Percentiles rank a stretch among this genome's conserved stretches.
Conservation (phyloP, 2,797 vertebrate species). For the Diplodus sargus region DNA sequence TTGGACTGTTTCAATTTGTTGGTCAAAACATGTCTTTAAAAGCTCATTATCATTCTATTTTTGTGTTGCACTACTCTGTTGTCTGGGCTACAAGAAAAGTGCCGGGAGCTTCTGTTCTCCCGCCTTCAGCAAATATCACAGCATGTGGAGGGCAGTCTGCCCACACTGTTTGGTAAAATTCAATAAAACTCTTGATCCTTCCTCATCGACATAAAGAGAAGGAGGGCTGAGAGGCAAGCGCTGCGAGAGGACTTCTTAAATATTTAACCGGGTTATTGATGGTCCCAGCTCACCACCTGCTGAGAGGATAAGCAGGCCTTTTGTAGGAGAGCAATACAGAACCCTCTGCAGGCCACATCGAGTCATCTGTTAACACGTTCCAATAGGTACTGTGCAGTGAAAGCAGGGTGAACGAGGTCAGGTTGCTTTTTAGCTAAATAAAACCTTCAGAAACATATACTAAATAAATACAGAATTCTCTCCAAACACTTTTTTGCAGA, state of each 20-base stretch:
- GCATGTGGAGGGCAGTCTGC: not conserved
- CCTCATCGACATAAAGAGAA: slow-evolving; percentile 27
- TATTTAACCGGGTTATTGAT: slow-evolving; percentile 72
- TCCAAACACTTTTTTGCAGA: not conserved
- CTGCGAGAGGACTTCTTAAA: slow-evolving; percentile 50
- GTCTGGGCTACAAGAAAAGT: not conserved
- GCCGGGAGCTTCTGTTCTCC: not conserved
- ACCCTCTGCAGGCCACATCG: slow-evolving; percentile 26
- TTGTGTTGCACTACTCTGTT: not conserved
- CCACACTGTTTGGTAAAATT: not conserved
- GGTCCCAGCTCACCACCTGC: slow-evolving; percentile 40
- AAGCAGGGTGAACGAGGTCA: not conserved
- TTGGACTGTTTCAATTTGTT: not conserved
- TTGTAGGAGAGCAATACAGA: slow-evolving; percentile 37
- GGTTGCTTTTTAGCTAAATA: not conserved
- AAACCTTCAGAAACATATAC: not conserved
- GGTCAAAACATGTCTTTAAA: slow-evolving; percentile 4
- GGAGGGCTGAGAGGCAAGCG: slow-evolving; percentile 14
- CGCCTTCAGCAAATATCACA: not conserved
- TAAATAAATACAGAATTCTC: not conserved
- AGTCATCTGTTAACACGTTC: slow-evolving; percentile 12
- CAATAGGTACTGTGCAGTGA: slow-evolving; percentile 17
- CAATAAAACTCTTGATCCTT: slow-evolving; percentile 27
- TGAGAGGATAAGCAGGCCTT: slow-evolving; percentile 53
- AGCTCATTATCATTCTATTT: not conserved